These are phyloP conservation scores for Thymelicus lineola DNA, from an alignment of 2,888 invertebrate genomes.

Conservation along the genomic window DNA sequence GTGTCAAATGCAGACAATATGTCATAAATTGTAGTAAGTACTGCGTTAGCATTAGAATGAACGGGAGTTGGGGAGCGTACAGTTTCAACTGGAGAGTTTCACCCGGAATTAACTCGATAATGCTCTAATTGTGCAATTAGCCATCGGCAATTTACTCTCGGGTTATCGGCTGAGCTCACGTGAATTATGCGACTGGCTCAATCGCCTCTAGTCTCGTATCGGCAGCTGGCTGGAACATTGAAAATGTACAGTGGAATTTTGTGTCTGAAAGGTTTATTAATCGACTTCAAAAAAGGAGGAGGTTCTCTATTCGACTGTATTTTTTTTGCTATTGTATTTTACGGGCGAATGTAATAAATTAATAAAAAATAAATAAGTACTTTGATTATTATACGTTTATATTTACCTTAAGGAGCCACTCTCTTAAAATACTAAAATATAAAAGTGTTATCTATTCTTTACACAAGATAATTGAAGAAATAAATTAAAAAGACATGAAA, in stretches of 20 bases:
- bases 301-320: no score
- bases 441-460: no score
- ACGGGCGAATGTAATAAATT: no score
- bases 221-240: neutral
- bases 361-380: no score
- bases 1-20: constrained; percentile 63
- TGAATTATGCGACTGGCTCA: constrained; percentile 47
- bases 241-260: neutral
- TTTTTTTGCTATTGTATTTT: no score
- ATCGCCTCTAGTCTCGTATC: constrained; percentile 19
- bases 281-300: no score
- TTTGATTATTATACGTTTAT: no score
- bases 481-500: no score
- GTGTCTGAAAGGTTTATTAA: neutral
- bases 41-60: constrained; percentile 73
- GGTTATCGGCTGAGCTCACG: constrained; percentile 55
- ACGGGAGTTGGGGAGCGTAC: constrained; percentile 52
- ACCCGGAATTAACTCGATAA: constrained; percentile 80
- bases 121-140: constrained; percentile 81
- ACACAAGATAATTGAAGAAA: no score
- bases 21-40: constrained; percentile 67
- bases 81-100: constrained; percentile 74
- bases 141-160: constrained; percentile 70
- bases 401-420: no score
- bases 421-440: no score